These are phyloP conservation scores for Coptotermes formosanus DNA, from an alignment of 1,140 invertebrate genomes.

Conservation along the genomic window DNA sequence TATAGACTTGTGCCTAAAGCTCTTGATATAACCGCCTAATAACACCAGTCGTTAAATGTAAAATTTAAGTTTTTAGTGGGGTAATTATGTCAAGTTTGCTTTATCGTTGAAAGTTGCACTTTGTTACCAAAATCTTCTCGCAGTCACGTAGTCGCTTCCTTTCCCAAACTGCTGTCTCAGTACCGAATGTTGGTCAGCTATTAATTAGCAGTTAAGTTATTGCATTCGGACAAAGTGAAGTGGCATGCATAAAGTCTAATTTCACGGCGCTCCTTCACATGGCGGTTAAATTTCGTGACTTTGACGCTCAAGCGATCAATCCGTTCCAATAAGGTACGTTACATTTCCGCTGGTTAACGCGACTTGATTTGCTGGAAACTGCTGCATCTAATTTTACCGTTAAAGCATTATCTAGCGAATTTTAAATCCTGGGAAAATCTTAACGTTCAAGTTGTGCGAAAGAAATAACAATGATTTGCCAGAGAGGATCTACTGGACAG, in stretches of 20 bases:
- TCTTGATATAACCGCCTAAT: no score
- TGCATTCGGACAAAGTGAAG: neutral
- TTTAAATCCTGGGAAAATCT: neutral
- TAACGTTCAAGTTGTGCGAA: neutral
- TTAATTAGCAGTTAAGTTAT: no score
- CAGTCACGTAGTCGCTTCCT: no score
- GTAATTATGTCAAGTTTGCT: no score
- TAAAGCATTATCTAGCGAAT: neutral
- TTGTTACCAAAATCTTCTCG: no score
- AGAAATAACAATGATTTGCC: neutral
- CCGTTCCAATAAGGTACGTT: slow-evolving; percentile 2
- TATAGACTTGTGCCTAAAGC: no score
- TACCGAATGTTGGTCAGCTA: no score
- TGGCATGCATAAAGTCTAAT: neutral
- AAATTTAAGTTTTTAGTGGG: no score
- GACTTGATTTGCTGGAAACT: neutral
- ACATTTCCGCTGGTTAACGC: neutral
- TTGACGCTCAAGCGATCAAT: neutral
- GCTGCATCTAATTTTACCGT: slow-evolving; percentile 4
- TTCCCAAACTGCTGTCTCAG: no score
- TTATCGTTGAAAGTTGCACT: no score
- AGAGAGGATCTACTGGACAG: no score
- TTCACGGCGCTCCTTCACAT: neutral
- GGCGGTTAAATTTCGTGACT: neutral
- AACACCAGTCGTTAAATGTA: no score